phyloP scores from a whole-genome alignment of 1,140 invertebrate species.

The Tetramorium alpestre region DNA sequence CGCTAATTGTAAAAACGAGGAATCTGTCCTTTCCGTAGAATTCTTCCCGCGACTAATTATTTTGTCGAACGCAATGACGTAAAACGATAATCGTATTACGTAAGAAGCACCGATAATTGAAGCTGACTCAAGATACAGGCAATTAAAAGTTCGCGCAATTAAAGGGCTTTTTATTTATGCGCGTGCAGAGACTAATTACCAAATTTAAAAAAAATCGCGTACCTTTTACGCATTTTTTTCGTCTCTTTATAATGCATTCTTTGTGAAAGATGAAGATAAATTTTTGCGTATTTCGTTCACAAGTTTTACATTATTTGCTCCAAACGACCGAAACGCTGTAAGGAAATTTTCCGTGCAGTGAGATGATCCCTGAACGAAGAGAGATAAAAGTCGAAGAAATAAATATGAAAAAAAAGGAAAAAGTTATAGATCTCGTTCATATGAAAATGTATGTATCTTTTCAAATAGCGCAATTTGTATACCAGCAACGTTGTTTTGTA shows the following conservation, averaged over 20 bases:
- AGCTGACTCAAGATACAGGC: not conserved
- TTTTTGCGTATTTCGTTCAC: not conserved
- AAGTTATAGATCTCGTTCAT: not conserved
- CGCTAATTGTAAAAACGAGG: not conserved
- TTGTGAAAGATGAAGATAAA: not conserved
- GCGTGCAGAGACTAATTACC: not conserved
- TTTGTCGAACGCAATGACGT: conserved; percentile 3
- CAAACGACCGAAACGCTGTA: not conserved
- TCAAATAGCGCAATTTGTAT: not conserved
- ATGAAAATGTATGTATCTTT: not conserved
- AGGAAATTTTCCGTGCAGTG: not conserved
- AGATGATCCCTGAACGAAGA: not conserved
- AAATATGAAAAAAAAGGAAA: not conserved
- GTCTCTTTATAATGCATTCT: not conserved
- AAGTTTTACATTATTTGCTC: not conserved
- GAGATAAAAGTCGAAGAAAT: not conserved
- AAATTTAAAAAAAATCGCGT: not conserved
- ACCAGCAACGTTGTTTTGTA: conserved; percentile 1
- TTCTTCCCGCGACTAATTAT: conserved; percentile 35
- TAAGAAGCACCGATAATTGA: not conserved
- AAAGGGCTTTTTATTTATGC: conserved; percentile 11
- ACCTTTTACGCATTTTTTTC: not conserved
- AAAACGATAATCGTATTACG: conserved; percentile 14
- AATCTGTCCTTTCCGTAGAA: not conserved
- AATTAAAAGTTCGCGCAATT: not conserved